phyloP scores from a whole-genome alignment of 2,888 invertebrate species.

The Thalpophila matura region DNA sequence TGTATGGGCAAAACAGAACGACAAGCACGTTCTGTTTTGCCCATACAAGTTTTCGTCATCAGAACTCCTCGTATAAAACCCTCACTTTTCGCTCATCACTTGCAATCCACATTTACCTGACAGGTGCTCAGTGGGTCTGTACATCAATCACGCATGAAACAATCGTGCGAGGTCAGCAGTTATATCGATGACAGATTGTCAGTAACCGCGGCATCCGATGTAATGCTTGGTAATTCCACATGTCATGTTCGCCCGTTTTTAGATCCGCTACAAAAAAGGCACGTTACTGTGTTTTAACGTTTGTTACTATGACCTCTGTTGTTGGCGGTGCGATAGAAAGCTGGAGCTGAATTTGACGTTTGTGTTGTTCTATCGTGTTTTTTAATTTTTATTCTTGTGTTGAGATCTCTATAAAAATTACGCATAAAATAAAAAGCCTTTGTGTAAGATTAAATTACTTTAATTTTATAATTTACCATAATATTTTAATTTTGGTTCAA shows the following conservation, averaged over 20 bases:
- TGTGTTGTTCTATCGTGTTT: not conserved
- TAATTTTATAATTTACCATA: too few species aligned
- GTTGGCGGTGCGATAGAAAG: slow-evolving; percentile 33
- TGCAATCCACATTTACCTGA: slow-evolving; percentile 60
- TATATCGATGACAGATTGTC: slow-evolving; percentile 79
- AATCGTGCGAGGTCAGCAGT: slow-evolving; percentile 74
- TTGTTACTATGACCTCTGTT: slow-evolving; percentile 50
- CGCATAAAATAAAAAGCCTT: too few species aligned
- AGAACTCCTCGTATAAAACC: not conserved
- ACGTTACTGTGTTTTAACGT: slow-evolving; percentile 41
- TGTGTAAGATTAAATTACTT: too few species aligned
- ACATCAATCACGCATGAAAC: slow-evolving; percentile 77
- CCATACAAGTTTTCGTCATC: not conserved
- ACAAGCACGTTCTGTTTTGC: too few species aligned
- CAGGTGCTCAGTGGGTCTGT: slow-evolving; percentile 73
- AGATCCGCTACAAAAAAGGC: slow-evolving; percentile 40
- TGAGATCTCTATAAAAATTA: too few species aligned
- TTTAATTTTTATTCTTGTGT: too few species aligned
- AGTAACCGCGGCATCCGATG: slow-evolving; percentile 68
- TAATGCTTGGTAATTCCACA: slow-evolving; percentile 66
- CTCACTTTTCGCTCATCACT: slow-evolving; percentile 54
- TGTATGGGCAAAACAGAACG: too few species aligned
- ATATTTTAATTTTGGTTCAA: too few species aligned
- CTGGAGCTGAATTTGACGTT: not conserved
- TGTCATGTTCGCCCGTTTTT: slow-evolving; percentile 53